Percentiles rank a stretch among this genome's conserved stretches.
Conservation (phyloP, 2,113 vertebrate species). For the Aphyosemion australe region DNA sequence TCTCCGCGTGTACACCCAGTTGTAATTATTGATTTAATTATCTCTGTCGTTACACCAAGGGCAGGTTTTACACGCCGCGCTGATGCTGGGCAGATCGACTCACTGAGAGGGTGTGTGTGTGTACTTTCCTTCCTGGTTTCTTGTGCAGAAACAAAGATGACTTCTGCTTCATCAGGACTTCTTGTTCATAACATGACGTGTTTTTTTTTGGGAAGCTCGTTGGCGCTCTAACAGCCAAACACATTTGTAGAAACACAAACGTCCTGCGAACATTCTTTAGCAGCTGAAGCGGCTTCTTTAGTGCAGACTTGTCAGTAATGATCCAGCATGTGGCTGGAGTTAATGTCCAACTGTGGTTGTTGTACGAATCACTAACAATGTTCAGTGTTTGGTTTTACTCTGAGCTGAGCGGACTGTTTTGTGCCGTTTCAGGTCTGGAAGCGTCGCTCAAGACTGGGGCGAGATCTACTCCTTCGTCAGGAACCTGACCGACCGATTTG, state of each 20-base stretch:
- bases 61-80: conserved; percentile 62
- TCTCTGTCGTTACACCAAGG: conserved; percentile 64
- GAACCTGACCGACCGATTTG: conserved; percentile 91
- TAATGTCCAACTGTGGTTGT: conserved; percentile 11
- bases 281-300: conserved; percentile 46
- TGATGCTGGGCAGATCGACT: too few relatives aligned
- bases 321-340: conserved; percentile 58
- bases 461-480: conserved; percentile 91
- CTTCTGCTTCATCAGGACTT: background rate
- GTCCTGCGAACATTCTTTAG: conserved; percentile 7
- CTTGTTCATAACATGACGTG: background rate
- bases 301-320: conserved; percentile 32
- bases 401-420: conserved; percentile 21
- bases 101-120: too few relatives aligned
- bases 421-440: conserved; percentile 86
- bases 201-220: background rate
- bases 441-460: conserved; percentile 85
- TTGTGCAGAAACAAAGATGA: too few relatives aligned
- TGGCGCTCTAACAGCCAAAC: conserved; percentile 1
- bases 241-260: conserved; percentile 6
- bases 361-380: conserved; percentile 40
- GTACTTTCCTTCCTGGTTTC: too few relatives aligned
- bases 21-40: conserved; percentile 73
- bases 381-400: conserved; percentile 36
- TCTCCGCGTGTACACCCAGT: conserved; percentile 58